phyloP scores from a whole-genome alignment of 2,888 invertebrate species.

The Cyaniris semiargus region DNA sequence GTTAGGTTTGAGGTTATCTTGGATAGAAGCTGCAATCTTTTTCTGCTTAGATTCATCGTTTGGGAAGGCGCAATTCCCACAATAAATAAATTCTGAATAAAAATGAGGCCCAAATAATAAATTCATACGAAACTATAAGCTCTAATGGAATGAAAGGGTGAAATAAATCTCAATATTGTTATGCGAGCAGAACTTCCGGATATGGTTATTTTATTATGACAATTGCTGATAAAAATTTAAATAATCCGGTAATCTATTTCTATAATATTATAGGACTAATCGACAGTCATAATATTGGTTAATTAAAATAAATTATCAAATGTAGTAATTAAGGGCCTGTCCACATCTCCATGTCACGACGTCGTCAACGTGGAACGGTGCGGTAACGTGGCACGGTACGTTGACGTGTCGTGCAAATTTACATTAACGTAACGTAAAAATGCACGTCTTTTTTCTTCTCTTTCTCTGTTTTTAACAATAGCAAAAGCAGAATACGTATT shows the following conservation, averaged over 20 bases:
- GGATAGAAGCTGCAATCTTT: too few relatives aligned
- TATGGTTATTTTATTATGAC: constrained; percentile 6
- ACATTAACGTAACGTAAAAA: too few relatives aligned
- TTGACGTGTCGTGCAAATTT: too few relatives aligned
- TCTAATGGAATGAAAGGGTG: not conserved
- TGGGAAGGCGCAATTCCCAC: too few relatives aligned
- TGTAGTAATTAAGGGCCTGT: not conserved
- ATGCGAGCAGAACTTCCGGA: not conserved
- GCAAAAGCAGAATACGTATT: too few relatives aligned
- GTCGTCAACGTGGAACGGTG: too few relatives aligned
- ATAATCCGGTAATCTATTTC: not conserved
- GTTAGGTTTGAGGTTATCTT: too few relatives aligned
- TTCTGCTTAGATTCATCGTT: too few relatives aligned
- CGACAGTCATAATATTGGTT: not conserved
- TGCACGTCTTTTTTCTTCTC: too few relatives aligned
- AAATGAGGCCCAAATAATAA: not conserved
- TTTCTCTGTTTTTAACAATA: too few relatives aligned
- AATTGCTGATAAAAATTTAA: not conserved
- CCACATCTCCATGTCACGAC: too few relatives aligned
- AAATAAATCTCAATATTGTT: not conserved
- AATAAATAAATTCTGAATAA: not conserved
- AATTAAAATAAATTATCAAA: not conserved
- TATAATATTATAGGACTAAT: not conserved
- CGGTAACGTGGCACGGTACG: too few relatives aligned
- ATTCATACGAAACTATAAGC: not conserved